Base-by-base conservation (phyloP, 37 sponge, comb jelly and placozoan species). In the Chondrosia reniformis region DNA sequence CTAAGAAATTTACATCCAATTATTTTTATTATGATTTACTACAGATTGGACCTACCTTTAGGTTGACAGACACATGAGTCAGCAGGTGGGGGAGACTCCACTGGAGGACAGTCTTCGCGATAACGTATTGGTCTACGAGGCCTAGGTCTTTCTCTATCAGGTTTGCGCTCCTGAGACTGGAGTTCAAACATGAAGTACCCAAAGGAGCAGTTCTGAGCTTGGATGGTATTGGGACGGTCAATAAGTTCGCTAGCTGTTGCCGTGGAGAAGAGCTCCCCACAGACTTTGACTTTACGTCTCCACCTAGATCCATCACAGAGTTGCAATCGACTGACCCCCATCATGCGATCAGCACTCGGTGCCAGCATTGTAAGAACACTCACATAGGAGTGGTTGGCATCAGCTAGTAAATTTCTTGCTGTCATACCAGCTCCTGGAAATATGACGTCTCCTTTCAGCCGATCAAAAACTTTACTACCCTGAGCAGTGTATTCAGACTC, bases 251-350 rank as follows among this genome's bases (percentile, higher is more conserved):
- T 74, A n/a, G 34, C 39, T 4, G 85, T 78, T 34, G 79, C 85
- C 5, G 85, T 84, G 0, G 85, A 84, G 75, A 78, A 84, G 55
- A 84, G 74, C 30, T 77, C 79, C 43, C 55, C 66, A 67, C 85
- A 84, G 0, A 84, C 74, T 9, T 45, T 63, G 27, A 84, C 74
- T 4, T 39, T 0, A 2, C 67, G 38, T 74, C 55, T 84, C 85
- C 85, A 84, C n/a, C 74, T 19, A 34, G 2, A 40, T 5, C 36
- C 42, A 7, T 63, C 72, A 66, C 85, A 84, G 36, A 84, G 72
- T 21, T 67, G 46, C 40, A 84, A 75, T 13, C 79, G 56, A 55
- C 79, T 78, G n/a, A 78, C 79, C 56, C 85, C 85, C 25, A 84
- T 76, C 79, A 77, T 77, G 34, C 79, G 71, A 41, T 84, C 85